Conservation (phyloP, 2,797 vertebrate species). For the Sitta carolinensis region DNA sequence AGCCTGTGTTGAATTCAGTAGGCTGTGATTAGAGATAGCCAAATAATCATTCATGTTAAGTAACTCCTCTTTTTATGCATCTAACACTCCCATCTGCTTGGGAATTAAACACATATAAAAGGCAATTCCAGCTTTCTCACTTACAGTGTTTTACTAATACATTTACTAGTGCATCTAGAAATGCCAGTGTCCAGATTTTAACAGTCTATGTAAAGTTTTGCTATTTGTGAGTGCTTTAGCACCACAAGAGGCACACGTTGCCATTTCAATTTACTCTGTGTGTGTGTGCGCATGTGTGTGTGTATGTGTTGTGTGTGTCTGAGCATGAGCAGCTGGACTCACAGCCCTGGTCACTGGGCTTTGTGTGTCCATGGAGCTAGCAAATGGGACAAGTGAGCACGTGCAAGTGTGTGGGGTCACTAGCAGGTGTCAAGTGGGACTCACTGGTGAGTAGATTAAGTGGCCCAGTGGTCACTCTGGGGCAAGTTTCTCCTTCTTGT, state of each 20-base stretch:
- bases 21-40: background rate
- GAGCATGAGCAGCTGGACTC: background rate
- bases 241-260: background rate
- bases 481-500: background rate
- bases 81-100: background rate
- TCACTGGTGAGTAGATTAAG: background rate
- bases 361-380: background rate
- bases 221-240: background rate
- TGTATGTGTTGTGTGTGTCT: background rate
- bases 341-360: accelerated
- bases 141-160: background rate
- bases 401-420: background rate
- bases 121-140: background rate
- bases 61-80: background rate
- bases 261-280: background rate
- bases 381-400: too few relatives aligned
- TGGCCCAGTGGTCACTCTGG: too few relatives aligned
- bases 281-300: accelerated
- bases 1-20: background rate
- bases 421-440: background rate
- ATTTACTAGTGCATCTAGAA: background rate
- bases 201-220: background rate
- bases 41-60: background rate
- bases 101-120: background rate
- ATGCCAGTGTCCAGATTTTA: background rate